These are phyloP conservation scores for Perca fluviatilis DNA, from an alignment of 2,113 vertebrate species.

Conservation along the genomic window DNA sequence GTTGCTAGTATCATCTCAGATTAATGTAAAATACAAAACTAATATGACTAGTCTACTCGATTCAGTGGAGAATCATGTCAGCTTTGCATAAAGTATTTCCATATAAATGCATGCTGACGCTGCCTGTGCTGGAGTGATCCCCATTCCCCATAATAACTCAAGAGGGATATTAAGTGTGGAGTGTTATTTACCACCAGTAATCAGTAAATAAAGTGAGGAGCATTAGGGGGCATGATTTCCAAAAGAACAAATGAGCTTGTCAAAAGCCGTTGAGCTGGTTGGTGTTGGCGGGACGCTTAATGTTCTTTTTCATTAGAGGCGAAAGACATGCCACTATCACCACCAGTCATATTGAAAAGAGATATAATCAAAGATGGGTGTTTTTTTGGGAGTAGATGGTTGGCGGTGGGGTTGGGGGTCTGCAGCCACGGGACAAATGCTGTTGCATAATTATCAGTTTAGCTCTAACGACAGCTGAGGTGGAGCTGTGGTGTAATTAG, in stretches of 20 bases:
- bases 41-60: slow-evolving; percentile 58
- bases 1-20: slow-evolving; percentile 52
- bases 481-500: slow-evolving; percentile 79
- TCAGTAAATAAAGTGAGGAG: slow-evolving; percentile 77
- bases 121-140: slow-evolving; percentile 44
- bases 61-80: slow-evolving; percentile 64
- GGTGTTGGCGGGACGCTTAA: slow-evolving; percentile 55
- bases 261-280: slow-evolving; percentile 52
- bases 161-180: slow-evolving; percentile 65
- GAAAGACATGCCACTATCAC: slow-evolving; percentile 27
- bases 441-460: slow-evolving; percentile 74
- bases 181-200: slow-evolving; percentile 73
- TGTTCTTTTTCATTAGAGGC: slow-evolving; percentile 53
- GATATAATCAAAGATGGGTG: slow-evolving; percentile 42
- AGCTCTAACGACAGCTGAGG: slow-evolving; percentile 73
- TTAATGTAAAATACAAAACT: slow-evolving; percentile 75
- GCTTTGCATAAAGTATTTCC: slow-evolving; percentile 68
- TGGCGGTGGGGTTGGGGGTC: slow-evolving; percentile 45
- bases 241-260: slow-evolving; percentile 75
- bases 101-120: slow-evolving; percentile 57
- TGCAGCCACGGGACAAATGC: slow-evolving; percentile 57
- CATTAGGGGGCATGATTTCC: slow-evolving; percentile 69
- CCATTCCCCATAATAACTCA: slow-evolving; percentile 65
- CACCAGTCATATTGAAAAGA: slow-evolving; percentile 33
- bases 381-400: slow-evolving; percentile 16